Percentiles rank a stretch among this genome's conserved stretches.
Evolutionary conservation across 2,113 vertebrate genomes (phyloP).

Genomic region (Natator depressus): DNA sequence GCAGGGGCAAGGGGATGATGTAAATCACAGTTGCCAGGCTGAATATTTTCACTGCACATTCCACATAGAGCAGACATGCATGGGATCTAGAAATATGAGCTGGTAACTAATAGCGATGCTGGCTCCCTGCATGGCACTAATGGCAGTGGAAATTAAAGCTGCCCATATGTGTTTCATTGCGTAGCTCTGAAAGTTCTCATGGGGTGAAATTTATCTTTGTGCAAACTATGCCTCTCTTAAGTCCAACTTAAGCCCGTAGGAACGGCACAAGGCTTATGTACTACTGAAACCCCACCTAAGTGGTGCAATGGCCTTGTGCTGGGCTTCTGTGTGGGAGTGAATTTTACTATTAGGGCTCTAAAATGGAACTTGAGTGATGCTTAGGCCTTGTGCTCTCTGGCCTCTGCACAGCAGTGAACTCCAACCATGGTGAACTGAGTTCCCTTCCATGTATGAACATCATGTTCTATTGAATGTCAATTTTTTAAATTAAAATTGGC

Average conservation of each 20-base stretch:
- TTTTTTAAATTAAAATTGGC: neutral
- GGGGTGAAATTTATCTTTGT: neutral
- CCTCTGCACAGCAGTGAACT: neutral
- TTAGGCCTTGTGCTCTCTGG: neutral
- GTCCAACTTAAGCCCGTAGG: neutral
- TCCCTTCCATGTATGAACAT: neutral
- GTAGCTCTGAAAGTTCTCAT: neutral
- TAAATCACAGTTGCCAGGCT: constrained; percentile 70
- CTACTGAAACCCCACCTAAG: neutral
- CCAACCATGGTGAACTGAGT: neutral
- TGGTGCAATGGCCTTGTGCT: neutral
- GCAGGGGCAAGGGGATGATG: constrained; percentile 50
- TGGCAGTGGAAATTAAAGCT: neutral
- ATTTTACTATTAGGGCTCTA: neutral
- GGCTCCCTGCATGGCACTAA: constrained; percentile 15
- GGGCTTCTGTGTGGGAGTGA: neutral
- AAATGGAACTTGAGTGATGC: neutral
- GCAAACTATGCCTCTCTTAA: neutral
- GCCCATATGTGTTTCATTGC: neutral
- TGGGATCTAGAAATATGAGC: neutral
- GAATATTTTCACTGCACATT: constrained; percentile 62
- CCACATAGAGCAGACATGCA: constrained; percentile 66
- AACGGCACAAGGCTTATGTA: neutral
- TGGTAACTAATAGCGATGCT: neutral
- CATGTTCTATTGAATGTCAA: neutral